Evolutionary conservation across 2,797 vertebrate genomes (phyloP).

Genomic region (Adrianichthys oophorus): DNA sequence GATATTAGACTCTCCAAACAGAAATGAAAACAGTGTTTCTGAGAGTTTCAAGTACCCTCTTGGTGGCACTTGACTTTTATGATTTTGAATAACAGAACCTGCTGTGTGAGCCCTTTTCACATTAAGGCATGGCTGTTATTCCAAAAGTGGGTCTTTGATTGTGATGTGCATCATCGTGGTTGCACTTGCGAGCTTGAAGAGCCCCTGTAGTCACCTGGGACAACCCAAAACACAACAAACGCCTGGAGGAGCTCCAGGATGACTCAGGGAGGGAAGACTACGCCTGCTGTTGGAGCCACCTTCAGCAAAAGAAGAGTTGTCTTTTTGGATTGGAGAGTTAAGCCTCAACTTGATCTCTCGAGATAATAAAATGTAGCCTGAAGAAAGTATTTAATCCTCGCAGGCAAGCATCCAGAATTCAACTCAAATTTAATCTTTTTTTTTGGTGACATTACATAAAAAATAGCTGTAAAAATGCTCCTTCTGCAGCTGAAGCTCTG

Average conservation of each 20-base stretch:
- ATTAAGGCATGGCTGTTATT: slow-evolving; percentile 40
- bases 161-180: slow-evolving; percentile 21
- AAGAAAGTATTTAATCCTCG: slow-evolving; percentile 60
- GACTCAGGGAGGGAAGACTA: slow-evolving; percentile 58
- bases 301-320: slow-evolving; percentile 51
- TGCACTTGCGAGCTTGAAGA: slow-evolving; percentile 62
- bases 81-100: slow-evolving; percentile 46
- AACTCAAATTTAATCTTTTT: slow-evolving; percentile 56
- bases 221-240: slow-evolving; percentile 33
- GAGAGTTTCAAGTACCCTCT: slow-evolving; percentile 45
- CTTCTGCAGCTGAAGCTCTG: too few species aligned
- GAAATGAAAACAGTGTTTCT: slow-evolving; percentile 14
- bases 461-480: slow-evolving; percentile 11
- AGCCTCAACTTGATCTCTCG: slow-evolving; percentile 43
- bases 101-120: slow-evolving; percentile 37
- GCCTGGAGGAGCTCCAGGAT: slow-evolving; percentile 65
- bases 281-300: slow-evolving; percentile 51
- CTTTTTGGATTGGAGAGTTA: slow-evolving; percentile 34
- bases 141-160: slow-evolving; percentile 24
- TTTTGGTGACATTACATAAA: slow-evolving; percentile 37
- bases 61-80: slow-evolving; percentile 53
- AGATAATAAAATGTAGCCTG: slow-evolving; percentile 63
- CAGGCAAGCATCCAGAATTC: slow-evolving; percentile 63
- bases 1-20: slow-evolving; percentile 37
- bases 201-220: slow-evolving; percentile 51